Evolutionary conservation across 2,888 invertebrate species (phyloP), one percentile per base, ranked within the genome.

Genomic region (Zonitis immaculata): DNA sequence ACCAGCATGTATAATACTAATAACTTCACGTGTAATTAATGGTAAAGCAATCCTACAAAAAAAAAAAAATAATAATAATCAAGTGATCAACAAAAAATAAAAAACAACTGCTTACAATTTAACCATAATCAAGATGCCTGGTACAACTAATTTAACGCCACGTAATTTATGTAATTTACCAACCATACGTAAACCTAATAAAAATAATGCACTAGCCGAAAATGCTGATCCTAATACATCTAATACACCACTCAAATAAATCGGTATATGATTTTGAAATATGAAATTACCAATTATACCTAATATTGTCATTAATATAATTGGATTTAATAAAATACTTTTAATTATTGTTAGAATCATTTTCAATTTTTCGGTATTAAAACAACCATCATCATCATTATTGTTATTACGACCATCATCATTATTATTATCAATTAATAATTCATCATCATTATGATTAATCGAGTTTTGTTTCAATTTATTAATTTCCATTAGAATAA

Each of bases 131-230:
- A 97, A 80, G 56, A 96, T 87, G 61, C 89, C 87, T 2, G 95
- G 93, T 44, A 91, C 80, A 3, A 95, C 79, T 27, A 95, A 79
- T 0, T 89, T 88, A 27, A 87, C 84, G 1, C 94, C 91, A 68
- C 84, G 82, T 11, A 93, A 74, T 56, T 87, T 84, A 59, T 87
- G 86, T 47, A 92, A 85, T 75, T 93, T 92, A 6, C 95, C 95
- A 11, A 95, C 94, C 88, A 97, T 94, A 71, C 91, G 85, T 30
- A 95, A 77, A 0, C 97, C 97, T 16, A 97, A 79, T 49, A 94
- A 79, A 73, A 97, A 96, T 26, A 97, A 78, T 0, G 96, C 95
- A 42, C 91, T 86, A 1, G 94, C 95, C 25, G 94, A 89, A 74
- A 95, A 97, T 6, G 96, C 91, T 67, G 88, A 84, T 0, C 92